A percentile compares a stretch with the other conserved stretches of the same genome.
Conservation (phyloP, 2,888 invertebrate species). For the Lottia scabra region DNA sequence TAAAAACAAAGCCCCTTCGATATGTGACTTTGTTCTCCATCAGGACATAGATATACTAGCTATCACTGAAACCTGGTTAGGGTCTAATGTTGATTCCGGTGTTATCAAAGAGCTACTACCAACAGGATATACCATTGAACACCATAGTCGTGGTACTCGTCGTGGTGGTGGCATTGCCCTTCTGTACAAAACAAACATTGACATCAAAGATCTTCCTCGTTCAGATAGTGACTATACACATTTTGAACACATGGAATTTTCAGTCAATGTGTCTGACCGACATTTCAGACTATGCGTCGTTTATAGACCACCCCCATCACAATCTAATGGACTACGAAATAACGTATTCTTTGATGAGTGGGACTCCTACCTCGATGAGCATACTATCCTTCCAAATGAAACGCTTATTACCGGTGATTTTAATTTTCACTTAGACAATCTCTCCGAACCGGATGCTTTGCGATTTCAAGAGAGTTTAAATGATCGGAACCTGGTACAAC, state of each 20-base stretch:
- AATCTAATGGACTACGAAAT: conserved; percentile 4
- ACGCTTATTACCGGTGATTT: conserved; percentile 15
- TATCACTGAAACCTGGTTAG: conserved; percentile 19
- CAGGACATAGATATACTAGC: conserved; percentile 13
- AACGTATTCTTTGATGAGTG: conserved; percentile 15
- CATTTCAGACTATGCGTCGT: conserved; percentile 10
- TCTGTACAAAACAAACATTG: too few species aligned
- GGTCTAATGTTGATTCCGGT: conserved; percentile 10
- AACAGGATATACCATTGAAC: conserved; percentile 8
- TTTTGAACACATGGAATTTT: conserved; percentile 15
- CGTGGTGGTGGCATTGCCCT: conserved; percentile 15
- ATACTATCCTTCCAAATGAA: conserved; percentile 1
- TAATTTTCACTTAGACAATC: conserved; percentile 16
- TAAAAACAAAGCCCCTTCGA: conserved; percentile 12
- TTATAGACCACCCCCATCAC: conserved; percentile 13
- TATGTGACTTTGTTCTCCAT: conserved; percentile 14
- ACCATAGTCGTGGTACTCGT: not conserved
- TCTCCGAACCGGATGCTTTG: not conserved
- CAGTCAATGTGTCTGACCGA: not conserved
- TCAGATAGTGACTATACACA: too few species aligned
- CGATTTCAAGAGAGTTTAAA: not conserved
- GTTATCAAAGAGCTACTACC: conserved; percentile 10
- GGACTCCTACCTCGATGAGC: conserved; percentile 3
- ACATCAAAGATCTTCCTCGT: too few species aligned
- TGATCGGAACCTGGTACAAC: conserved; percentile 3